Evolutionary conservation across 2,113 vertebrate species (phyloP), one percentile per base, ranked within the genome.

Genomic region (Calidris pugnax): DNA sequence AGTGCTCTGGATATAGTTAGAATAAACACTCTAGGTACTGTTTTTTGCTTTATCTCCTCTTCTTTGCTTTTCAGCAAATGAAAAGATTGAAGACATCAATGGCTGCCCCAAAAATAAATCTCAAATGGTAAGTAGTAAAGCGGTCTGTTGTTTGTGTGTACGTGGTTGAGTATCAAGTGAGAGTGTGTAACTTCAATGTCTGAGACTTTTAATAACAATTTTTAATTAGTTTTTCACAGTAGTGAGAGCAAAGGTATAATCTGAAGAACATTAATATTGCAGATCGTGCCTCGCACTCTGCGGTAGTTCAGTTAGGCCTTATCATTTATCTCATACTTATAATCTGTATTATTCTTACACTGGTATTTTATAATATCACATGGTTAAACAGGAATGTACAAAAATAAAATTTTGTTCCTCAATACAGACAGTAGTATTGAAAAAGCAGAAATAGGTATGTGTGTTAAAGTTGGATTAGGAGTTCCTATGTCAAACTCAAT

Each of bases 71-170:
- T 66, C 98, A 99, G 99, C 99, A 96, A 99, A 99, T 97, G 99
- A 99, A 96, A 99, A 99, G 98, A 99, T 99, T 75, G 99, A 98
- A 95, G 99, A 99, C 92, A 99, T 99, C 98, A 99, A 99, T 98
- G 99, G 99, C 98, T 99, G 99, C 97, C 99, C 99, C 5, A 99
- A 99, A 98, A 99, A 99, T 94, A 98, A 98, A 57, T 99, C 99
- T 95, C 99, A 99, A 98, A 99, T 99, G 99, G 99, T 99, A 79
- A 99, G 99, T 98, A 89, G 84, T 75, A 2, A 80, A 27, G 3
- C 16, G 43, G 2, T 51, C 10, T 93, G 35, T 66, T 66, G 69
- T 57, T 72, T 59, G 37, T 75, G 23, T 47, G 39, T 74, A 10
- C 0, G 1, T 90, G 88, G 33, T 20, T 47, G 63, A 56, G 68